These are phyloP conservation scores for Drosophila navojoa DNA, from an alignment of 1,140 invertebrate genomes.

Conservation along the genomic window DNA sequence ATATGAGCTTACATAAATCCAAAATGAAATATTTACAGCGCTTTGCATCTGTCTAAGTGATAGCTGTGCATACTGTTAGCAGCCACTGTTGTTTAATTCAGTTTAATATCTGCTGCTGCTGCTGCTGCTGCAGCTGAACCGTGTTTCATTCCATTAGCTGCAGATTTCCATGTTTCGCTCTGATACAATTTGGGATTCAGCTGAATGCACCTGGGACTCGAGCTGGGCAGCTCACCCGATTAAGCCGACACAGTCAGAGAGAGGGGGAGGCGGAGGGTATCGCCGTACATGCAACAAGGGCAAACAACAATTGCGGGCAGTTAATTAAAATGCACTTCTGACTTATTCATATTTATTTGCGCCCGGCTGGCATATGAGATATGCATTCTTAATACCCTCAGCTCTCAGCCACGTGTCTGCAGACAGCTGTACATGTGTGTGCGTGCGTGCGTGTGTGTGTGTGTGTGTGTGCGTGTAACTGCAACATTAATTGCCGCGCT, in stretches of 20 bases:
- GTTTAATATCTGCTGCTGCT: slow-evolving; percentile 34
- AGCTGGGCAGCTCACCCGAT: not conserved
- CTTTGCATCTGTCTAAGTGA: too few species aligned
- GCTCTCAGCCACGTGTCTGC: not conserved
- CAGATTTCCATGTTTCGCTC: slow-evolving; percentile 52
- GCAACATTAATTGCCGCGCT: slow-evolving; percentile 51
- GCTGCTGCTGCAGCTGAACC: slow-evolving; percentile 15
- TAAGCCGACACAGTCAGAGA: not conserved
- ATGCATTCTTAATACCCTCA: slow-evolving; percentile 67
- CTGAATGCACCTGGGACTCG: slow-evolving; percentile 21
- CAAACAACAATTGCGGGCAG: slow-evolving; percentile 41
- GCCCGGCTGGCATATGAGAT: slow-evolving; percentile 56
- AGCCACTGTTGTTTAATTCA: slow-evolving; percentile 25
- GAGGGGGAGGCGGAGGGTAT: not conserved
- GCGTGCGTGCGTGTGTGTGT: slow-evolving; percentile 20
- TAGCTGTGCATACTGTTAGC: not conserved
- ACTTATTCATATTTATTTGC: slow-evolving; percentile 73
- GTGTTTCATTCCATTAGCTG: slow-evolving; percentile 36
- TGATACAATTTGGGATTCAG: slow-evolving; percentile 49
- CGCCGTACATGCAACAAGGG: not conserved
- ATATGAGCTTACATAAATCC: not conserved
- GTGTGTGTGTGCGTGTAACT: slow-evolving; percentile 17
- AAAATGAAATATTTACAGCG: not conserved
- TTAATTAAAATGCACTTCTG: slow-evolving; percentile 77
- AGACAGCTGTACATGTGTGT: slow-evolving; percentile 1